Evolutionary conservation across 2,113 vertebrate genomes (phyloP).

Genomic region (Protobothrops flavoviridis): DNA sequence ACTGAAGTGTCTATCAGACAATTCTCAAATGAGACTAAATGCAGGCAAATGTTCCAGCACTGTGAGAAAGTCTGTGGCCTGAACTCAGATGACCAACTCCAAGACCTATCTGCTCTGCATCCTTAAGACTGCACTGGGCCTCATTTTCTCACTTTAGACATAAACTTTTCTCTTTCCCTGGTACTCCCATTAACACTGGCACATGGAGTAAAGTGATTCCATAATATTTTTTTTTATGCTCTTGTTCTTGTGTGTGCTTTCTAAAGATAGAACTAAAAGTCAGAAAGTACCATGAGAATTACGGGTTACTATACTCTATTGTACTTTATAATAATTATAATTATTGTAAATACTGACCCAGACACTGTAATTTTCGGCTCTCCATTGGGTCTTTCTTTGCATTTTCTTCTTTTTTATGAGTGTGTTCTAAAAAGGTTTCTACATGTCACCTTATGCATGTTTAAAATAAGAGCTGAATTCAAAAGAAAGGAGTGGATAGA

Average conservation of each 20-base stretch:
- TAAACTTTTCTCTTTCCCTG: background rate
- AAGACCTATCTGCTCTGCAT: background rate
- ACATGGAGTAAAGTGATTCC: constrained; percentile 61
- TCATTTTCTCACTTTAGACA: constrained; percentile 6
- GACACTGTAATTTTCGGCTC: constrained; percentile 72
- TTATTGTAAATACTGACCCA: constrained; percentile 71
- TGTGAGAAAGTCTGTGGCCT: constrained; percentile 3
- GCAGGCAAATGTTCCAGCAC: background rate
- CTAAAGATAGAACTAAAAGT: constrained; percentile 72
- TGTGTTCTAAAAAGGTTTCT: constrained; percentile 71
- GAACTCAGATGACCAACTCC: background rate
- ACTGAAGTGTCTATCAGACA: background rate
- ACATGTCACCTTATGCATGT: constrained; percentile 68
- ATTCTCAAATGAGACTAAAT: background rate
- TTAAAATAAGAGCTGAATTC: constrained; percentile 62
- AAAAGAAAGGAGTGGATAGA: constrained; percentile 64
- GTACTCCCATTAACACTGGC: constrained; percentile 49
- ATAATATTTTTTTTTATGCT: constrained; percentile 66
- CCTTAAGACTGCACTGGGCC: background rate
- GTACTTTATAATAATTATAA: constrained; percentile 74
- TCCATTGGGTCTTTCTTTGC: constrained; percentile 67
- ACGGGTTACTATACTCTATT: constrained; percentile 69
- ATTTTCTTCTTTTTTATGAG: constrained; percentile 68
- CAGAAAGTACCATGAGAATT: constrained; percentile 68
- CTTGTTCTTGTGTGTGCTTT: constrained; percentile 58